Evolutionary conservation across 2,888 invertebrate genomes (phyloP).

Genomic region (Eilema sororculum): DNA sequence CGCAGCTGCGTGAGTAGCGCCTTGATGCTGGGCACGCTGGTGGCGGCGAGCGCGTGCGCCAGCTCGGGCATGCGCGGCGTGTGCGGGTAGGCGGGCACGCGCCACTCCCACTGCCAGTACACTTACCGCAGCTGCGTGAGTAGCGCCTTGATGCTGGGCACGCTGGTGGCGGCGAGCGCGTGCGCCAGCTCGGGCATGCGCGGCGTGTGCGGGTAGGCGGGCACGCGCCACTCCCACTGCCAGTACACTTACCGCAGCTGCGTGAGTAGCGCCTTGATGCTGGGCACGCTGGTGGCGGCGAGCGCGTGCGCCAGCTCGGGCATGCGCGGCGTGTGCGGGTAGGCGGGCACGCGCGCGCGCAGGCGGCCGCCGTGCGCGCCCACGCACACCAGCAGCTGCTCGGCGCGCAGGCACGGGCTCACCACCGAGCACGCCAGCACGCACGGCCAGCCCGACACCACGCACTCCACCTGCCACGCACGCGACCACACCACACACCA

Average conservation of each 20-base stretch:
- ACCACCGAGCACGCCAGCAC: constrained; percentile 96
- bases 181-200: constrained; percentile 93
- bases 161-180: constrained; percentile 85
- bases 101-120: no score
- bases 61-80: constrained; percentile 93
- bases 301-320: constrained; percentile 94
- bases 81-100: constrained; percentile 93
- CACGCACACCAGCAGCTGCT: constrained; percentile 96
- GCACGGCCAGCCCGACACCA: constrained; percentile 94
- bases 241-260: constrained; percentile 79
- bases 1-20: constrained; percentile 81
- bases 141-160: constrained; percentile 65
- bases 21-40: constrained; percentile 66
- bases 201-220: constrained; percentile 93
- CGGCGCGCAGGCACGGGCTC: constrained; percentile 95
- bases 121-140: constrained; percentile 84
- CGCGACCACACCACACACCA: no score
- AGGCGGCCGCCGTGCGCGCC: constrained; percentile 97
- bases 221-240: constrained; percentile 81
- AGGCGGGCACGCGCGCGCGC: constrained; percentile 96
- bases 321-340: constrained; percentile 91
- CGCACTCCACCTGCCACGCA: constrained; percentile 93
- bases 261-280: constrained; percentile 73
- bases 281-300: constrained; percentile 64
- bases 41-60: constrained; percentile 89